A percentile compares a stretch with the other conserved stretches of the same genome.
phyloP scores from a whole-genome alignment of 2,113 vertebrate genomes.

The Hypanus sabinus region DNA sequence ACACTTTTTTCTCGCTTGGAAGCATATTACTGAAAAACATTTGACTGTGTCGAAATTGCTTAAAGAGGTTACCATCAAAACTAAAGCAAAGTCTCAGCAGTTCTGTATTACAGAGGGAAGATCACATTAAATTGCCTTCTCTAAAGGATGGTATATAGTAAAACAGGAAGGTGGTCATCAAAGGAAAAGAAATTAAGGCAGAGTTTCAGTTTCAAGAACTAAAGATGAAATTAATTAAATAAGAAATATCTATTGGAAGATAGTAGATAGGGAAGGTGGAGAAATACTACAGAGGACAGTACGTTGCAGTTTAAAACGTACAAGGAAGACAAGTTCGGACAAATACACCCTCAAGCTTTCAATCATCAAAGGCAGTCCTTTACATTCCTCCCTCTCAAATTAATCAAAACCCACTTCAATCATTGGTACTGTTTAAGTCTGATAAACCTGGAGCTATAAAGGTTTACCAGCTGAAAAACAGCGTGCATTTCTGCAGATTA shows the following conservation, averaged over 20 bases:
- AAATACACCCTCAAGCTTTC: neutral
- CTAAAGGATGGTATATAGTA: neutral
- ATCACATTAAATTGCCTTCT: neutral
- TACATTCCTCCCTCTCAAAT: neutral
- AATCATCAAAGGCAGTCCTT: neutral
- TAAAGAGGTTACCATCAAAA: neutral
- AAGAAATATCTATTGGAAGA: neutral
- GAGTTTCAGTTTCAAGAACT: neutral
- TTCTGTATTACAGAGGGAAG: neutral
- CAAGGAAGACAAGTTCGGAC: neutral
- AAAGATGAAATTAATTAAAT: neutral
- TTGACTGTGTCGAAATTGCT: too few species aligned
- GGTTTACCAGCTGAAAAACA: neutral
- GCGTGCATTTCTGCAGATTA: neutral
- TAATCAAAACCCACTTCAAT: neutral
- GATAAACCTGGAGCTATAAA: neutral
- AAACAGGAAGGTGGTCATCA: neutral
- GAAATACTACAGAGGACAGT: neutral
- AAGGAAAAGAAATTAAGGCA: neutral
- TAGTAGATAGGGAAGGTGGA: neutral
- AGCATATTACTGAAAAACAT: neutral
- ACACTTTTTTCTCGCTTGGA: neutral
- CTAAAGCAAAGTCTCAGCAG: neutral
- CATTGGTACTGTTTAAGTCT: neutral
- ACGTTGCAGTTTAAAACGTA: neutral